Evolutionary conservation across 2,797 vertebrate genomes (phyloP).

Genomic region (Neosalanx taihuensis): DNA sequence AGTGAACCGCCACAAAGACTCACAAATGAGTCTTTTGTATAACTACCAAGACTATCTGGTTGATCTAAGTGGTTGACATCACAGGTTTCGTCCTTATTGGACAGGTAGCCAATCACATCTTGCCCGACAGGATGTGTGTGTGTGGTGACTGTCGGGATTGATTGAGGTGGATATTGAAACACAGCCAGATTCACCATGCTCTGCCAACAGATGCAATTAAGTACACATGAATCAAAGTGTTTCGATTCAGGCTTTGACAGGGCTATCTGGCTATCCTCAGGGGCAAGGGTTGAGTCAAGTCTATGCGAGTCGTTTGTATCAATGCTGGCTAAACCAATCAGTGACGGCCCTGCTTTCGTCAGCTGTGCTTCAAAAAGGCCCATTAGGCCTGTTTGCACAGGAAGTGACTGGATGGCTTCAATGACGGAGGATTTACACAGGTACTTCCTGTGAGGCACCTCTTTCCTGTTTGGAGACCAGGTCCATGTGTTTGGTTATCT

Average conservation of each 20-base stretch:
- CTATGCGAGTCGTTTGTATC: too few relatives aligned
- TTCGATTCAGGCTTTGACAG: neutral
- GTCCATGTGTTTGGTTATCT: neutral
- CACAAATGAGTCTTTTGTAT: too few relatives aligned
- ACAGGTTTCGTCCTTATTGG: neutral
- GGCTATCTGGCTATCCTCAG: neutral
- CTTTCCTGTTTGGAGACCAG: constrained; percentile 23
- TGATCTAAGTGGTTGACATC: neutral
- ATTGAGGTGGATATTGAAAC: neutral
- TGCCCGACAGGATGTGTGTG: neutral
- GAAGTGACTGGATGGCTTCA: constrained; percentile 6
- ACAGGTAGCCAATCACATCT: neutral
- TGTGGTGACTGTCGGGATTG: neutral
- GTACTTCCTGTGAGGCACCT: constrained; percentile 21
- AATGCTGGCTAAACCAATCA: too few relatives aligned
- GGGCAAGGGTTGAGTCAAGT: too few relatives aligned
- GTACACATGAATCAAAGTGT: neutral
- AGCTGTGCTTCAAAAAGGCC: neutral
- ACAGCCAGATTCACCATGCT: neutral
- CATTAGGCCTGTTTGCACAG: constrained; percentile 10
- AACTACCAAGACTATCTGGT: too few relatives aligned
- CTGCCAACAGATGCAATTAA: neutral
- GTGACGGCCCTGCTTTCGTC: neutral
- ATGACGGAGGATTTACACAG: constrained; percentile 18
- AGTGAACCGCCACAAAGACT: too few relatives aligned